Base-by-base conservation (phyloP, 2,113 vertebrate species). In the Eulemur rufifrons region DNA sequence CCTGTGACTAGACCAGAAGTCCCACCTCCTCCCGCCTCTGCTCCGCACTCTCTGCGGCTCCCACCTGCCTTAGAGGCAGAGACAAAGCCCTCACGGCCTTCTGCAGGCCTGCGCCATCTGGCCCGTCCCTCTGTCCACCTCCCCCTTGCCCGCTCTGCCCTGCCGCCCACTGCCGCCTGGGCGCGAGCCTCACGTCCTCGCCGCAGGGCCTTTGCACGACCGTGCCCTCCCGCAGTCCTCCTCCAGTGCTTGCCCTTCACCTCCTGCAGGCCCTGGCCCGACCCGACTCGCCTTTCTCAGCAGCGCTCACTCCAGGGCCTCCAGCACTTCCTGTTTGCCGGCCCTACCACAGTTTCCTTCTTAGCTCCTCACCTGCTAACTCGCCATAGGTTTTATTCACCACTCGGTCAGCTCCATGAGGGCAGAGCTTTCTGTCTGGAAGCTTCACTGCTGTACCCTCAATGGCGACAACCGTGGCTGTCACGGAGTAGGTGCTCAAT, bases 41-140 rank as follows among this genome's bases (percentile, higher is more conserved):
- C 47, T 11, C 20, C 6, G 0, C 20, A 34, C 6, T 34, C 29
- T 64, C 42, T 17, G 0, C 18, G 15, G 85, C 42, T 90, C 78
- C 54, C n/a, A 12, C n/a, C 17, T 25, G 32, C 39, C 14, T 47
- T 37, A 37, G 63, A 86, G 74, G 50, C 54, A 56, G 91, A 88
- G 39, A 82, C 32, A 27, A 7, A 71, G 39, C 56, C 27, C 23
- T 42, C 32, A 6, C 0, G 21, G 13, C 5, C 39, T 76, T 18
- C 47, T 34, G 12, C 39, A 8, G 34, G n/a, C 39, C 37, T 5
- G n/a, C 5, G 0, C 8, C 52, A 17, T 14, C 15, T 1, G 1
- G 32, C 59, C 20, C 29, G 32, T 12, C n/a, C 29, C 15, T 39
- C 52, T 1, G 4, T 17, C 71, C 9, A 3, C 50, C 52, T 63